Evolutionary conservation across 2,888 invertebrate genomes (phyloP), one percentile per base, ranked within the genome.

Genomic region (Neelides folsomi): DNA sequence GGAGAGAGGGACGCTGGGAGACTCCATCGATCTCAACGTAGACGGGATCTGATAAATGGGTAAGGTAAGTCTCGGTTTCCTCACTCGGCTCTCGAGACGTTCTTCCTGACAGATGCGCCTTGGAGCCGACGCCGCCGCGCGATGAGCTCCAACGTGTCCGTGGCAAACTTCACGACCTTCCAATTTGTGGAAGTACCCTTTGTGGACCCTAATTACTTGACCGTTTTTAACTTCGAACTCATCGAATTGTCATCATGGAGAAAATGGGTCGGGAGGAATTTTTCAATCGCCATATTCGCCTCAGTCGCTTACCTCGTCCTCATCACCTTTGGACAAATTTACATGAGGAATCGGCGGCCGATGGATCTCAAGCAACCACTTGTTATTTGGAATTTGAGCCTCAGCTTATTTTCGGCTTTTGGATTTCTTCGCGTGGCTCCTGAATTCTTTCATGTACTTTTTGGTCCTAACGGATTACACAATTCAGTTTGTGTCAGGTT

Each of bases 401-500:
- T 62, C 9, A 59, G 59, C 20, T 39, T 49, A 8, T 59, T 62
- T 56, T 62, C 62, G 40, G 57, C 57, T 43, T 57, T 58, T 38
- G 62, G 57, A 1, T 59, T 58, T 43, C 42, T 53, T 34, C 51
- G 62, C 13, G 55, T 56, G 7, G 54, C 54, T 35, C 62, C 62
- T 12, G 62, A 62, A 43, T 59, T 62, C 43, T 54, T 62, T 34
- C 19, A 40, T 38, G 58, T 58, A 13, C 56, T 59, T 27, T 13
- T 54, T 19, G 56, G 58, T 36, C 51, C 51, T 13, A 58, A 57
- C 49, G 62, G 62, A 20, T 58, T 57, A 27, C 59, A 62, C 47
- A 59, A 62, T 35, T 53, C 59, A 20, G 52, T 62, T 34, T 62
- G 62, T 49, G 57, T 59, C 47, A 59, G 62, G 62, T 62, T 51